phyloP scores from a whole-genome alignment of 2,113 vertebrate genomes.

The Irena cyanogastra region DNA sequence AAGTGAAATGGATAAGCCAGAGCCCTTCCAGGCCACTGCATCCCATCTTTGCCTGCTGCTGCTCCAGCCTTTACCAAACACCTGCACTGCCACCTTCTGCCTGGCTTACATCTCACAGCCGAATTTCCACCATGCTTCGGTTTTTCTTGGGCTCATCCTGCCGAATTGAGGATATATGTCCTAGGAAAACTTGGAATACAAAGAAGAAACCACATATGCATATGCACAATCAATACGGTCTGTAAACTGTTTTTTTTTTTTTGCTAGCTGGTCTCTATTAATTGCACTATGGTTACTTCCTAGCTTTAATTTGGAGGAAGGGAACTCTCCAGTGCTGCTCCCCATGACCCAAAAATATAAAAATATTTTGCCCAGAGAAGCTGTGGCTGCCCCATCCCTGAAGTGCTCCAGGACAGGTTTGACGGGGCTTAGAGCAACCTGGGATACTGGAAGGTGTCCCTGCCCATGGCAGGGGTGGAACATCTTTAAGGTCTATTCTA shows the following conservation, averaged over 20 bases:
- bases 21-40: background rate
- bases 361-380: background rate
- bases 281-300: background rate
- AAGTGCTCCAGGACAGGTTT: background rate
- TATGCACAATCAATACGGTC: background rate
- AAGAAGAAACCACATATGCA: background rate
- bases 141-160: background rate
- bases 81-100: constrained; percentile 48
- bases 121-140: background rate
- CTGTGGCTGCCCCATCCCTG: background rate
- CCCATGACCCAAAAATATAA: background rate
- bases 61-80: background rate
- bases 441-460: background rate
- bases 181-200: background rate
- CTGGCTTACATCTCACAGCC: background rate
- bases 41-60: background rate
- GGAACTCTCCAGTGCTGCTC: background rate
- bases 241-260: background rate
- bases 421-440: accelerated
- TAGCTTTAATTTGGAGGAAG: background rate
- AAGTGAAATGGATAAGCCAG: background rate
- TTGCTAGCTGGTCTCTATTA: background rate
- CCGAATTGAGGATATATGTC: background rate
- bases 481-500: background rate
- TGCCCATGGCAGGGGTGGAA: background rate